Evolutionary conservation across 2,797 vertebrate genomes (phyloP), one percentile per base, ranked within the genome.

Genomic region (Danio jaintianensis): DNA sequence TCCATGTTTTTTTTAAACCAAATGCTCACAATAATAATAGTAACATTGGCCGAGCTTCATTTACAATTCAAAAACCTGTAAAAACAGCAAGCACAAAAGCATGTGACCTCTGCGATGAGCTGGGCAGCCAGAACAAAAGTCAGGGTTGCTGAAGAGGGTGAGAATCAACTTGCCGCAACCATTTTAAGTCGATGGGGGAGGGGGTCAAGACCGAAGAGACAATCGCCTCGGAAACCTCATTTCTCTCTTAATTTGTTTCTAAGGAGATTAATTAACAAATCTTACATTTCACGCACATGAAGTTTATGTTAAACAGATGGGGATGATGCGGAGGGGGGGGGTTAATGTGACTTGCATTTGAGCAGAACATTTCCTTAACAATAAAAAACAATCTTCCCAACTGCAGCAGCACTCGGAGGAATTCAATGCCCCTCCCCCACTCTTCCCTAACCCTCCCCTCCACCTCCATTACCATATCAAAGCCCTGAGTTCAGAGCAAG

Each of bases 391-490:
- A 93, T 93, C 92, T 93, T 91, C 90, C 92, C 91, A 93, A 95
- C 91, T 93, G 92, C 93, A 94, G 91, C 92, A 94, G 92, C 89
- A 93, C 93, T 94, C 91, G 73, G 89, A 94, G 93, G 93, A 94
- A 94, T 94, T 93, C 92, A 91, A 89, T 90, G 90, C 90, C 92
- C 94, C 90, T 92, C 92, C 92, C 92, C 92, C 93, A 91, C 88
- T 67, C 82, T 85, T 87, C 87, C 80, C 84, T 42, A 74, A 63
- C 82, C 71, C 88, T 89, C 59, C 85, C 89, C 88, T 87, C 90
- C 91, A 90, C 89, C 91, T 88, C 93, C 90, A 95, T 94, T 94
- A 94, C 92, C 94, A 95, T 95, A 94, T 94, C 93, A 94, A 95
- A 94, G 93, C 91, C 89, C 89, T 12, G 91, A 94, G 94, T 94